Base-by-base conservation (phyloP, 37 sponge, comb jelly and placozoan species). In the Diacarnus erythraeanus region DNA sequence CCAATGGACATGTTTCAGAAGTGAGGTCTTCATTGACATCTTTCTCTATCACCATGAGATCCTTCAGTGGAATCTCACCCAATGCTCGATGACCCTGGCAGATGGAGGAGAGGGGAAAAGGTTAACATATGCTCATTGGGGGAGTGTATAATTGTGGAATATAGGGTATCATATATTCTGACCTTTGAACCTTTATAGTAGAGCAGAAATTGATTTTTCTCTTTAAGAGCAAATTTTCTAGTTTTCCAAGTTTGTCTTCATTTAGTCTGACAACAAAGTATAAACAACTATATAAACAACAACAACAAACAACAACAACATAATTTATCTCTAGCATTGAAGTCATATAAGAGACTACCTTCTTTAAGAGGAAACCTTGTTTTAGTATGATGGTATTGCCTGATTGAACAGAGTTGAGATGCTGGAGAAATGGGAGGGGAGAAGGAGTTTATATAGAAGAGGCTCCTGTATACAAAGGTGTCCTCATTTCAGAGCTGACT, bases 131-230 rank as follows among this genome's bases (percentile, higher is more conserved):
- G 12, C 18, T 54, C 18, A 21, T 54, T 54, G 12, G 57, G 57
- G 57, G 57, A 18, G 12, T 54, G 57, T 54, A 54, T 54, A 18
- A 21, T 21, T 21, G 57, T 21, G 18, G 18, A 54, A 18, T 54
- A 9, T 8, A n/a, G 21, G 26, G 64, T 20, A 59, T 30, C n/a
- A n/a, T n/a, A n/a, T n/a, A 3, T 57, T 30, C 68, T 66, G 5
- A 85, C 90, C 82, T 90, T 90, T 38, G 90, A 84, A 0, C 83
- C 86, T 72, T 64, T 81, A 54, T 69, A 81, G 74, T 81, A 90
- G 30, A 23, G 43, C 2, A 90, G 38, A 21, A 73, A 26, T 1
- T 59, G 67, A 39, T 75, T 26, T 57, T 90, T 80, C 60, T 81
- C 84, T 38, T 17, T 64, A 0, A 90, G 78, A 9, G 85, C 86